These are phyloP conservation scores for Sebastes cheni DNA, from an alignment of 2,797 vertebrate genomes.

Conservation along the genomic window DNA sequence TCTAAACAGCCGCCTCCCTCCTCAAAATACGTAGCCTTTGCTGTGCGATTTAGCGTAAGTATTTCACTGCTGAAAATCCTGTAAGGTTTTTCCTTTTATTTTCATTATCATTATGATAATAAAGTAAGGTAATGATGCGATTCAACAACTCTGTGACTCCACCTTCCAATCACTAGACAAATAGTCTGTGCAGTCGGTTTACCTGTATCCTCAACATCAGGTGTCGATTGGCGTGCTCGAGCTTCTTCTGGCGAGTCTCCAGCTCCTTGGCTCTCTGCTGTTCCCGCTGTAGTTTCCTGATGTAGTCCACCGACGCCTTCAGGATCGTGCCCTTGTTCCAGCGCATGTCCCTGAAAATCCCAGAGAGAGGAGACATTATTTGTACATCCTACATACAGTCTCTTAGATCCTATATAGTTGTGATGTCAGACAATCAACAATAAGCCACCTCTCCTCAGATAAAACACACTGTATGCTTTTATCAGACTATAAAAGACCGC, in stretches of 20 bases:
- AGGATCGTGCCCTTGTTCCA: conserved; percentile 99
- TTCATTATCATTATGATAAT: not conserved
- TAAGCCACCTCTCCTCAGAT: not conserved
- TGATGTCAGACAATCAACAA: not conserved
- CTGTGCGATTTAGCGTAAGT: not conserved
- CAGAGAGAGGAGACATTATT: conserved; percentile 18
- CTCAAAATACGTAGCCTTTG: not conserved
- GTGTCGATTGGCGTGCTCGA: conserved; percentile 95
- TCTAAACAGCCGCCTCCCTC: not conserved
- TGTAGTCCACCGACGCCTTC: conserved; percentile 98
- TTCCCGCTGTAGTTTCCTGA: conserved; percentile 94
- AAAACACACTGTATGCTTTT: not conserved
- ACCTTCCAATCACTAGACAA: not conserved
- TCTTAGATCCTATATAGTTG: not conserved
- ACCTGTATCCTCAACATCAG: conserved; percentile 97
- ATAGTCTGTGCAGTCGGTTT: not conserved
- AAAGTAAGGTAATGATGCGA: not conserved
- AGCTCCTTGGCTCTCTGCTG: conserved; percentile 95
- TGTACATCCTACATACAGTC: not conserved
- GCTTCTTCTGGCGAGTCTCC: conserved; percentile 94
- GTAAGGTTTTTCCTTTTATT: not conserved
- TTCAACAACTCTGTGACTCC: not conserved
- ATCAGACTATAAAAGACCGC: not conserved
- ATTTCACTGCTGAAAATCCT: not conserved
- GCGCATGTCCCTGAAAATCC: conserved; percentile 91